A percentile compares a stretch with the other conserved stretches of the same genome.
These are phyloP conservation scores for Drosophila littoralis DNA, from an alignment of 1,140 invertebrate genomes.

Conservation along the genomic window DNA sequence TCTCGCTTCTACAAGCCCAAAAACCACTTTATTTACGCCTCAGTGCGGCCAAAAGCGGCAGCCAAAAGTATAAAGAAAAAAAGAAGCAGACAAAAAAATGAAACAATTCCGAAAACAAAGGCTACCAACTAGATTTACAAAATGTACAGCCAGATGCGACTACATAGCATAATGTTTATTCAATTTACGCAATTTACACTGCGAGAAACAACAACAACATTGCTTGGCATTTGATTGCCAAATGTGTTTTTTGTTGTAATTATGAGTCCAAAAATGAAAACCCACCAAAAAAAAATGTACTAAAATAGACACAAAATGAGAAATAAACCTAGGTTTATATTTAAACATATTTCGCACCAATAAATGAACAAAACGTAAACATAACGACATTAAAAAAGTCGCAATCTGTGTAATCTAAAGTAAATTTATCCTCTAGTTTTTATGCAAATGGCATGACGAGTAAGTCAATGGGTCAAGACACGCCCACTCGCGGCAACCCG, in stretches of 20 bases:
- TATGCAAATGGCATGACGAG: conserved; percentile 50
- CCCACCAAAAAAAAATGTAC: neutral
- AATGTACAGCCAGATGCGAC: conserved; percentile 58
- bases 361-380: conserved; percentile 39
- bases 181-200: conserved; percentile 78
- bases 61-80: conserved; percentile 9
- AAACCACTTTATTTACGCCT: conserved; percentile 50
- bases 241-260: conserved; percentile 72
- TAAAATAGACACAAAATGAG: conserved; percentile 16
- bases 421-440: conserved; percentile 41
- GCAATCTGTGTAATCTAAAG: conserved; percentile 11
- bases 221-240: conserved; percentile 67
- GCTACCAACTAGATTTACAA: conserved; percentile 64
- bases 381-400: conserved; percentile 26
- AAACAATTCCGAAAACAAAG: conserved; percentile 56
- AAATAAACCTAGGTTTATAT: conserved; percentile 52
- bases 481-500: conserved; percentile 23
- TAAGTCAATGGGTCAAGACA: conserved; percentile 75
- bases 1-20: conserved; percentile 41
- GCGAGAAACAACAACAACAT: conserved; percentile 40
- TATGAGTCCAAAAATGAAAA: conserved; percentile 57
- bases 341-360: conserved; percentile 51
- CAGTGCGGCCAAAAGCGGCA: conserved; percentile 51
- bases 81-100: conserved; percentile 5
- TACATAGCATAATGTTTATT: conserved; percentile 73